Conservation (phyloP, 2,888 invertebrate genomes). For the Himalopsyche japonica region DNA sequence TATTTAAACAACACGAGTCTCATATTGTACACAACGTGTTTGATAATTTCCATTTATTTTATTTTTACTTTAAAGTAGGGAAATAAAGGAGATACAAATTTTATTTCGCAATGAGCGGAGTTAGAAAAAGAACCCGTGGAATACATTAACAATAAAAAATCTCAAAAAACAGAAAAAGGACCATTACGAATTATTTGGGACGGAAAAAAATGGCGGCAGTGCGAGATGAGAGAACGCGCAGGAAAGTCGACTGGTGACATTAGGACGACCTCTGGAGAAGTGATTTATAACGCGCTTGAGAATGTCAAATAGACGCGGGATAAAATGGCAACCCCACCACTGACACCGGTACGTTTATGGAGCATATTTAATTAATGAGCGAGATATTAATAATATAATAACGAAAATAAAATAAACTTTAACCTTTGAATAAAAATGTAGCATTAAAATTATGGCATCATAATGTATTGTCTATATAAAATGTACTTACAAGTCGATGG, state of each 20-base stretch:
- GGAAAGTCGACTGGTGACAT: conserved; percentile 21
- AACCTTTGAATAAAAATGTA: not conserved
- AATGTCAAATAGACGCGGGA: not conserved
- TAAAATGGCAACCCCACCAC: not conserved
- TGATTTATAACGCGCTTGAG: conserved; percentile 17
- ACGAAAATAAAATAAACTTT: not conserved
- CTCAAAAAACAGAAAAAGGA: not conserved
- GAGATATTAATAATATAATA: not conserved
- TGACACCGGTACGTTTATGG: not conserved
- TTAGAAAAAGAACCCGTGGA: conserved; percentile 8
- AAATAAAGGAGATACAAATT: not conserved
- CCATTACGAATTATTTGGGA: conserved; percentile 14
- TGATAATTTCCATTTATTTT: not conserved
- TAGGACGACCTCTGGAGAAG: conserved; percentile 17
- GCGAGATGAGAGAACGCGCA: conserved; percentile 16
- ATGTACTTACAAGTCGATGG: no score
- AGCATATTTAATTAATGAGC: not conserved
- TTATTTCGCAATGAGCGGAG: not conserved
- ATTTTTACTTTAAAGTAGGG: not conserved
- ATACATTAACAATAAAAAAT: not conserved
- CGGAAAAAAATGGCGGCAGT: not conserved
- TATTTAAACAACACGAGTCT: not conserved
- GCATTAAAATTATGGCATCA: not conserved
- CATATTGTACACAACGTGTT: not conserved
- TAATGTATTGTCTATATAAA: not conserved